Base-by-base conservation (phyloP, 2,888 invertebrate genomes). In the Papilio demoleus region DNA sequence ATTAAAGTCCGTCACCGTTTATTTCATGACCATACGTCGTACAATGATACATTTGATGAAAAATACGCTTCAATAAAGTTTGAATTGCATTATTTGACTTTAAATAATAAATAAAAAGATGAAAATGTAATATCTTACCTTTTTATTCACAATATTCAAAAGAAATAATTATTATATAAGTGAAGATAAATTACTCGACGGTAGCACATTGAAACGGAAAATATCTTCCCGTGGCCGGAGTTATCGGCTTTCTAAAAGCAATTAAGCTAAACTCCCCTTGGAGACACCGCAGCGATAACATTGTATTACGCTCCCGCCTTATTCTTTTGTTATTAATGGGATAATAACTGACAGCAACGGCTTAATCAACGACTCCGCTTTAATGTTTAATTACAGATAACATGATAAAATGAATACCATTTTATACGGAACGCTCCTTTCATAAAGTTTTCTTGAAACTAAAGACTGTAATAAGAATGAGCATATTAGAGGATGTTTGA, bases 231-330 rank as follows among this genome's bases (percentile, higher is more conserved):
- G 68, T 65, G 60, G 65, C 59, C 65, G 34, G 34, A 78, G 79
- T 79, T 82, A 84, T 82, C 77, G 80, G 82, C 79, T 81, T 81
- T 79, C 79, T 76, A 76, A 77, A 81, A 80, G 81, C 85, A 85
- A 88, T 88, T 87, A 86, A 86, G 87, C 85, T 87, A 86, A 85
- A 81, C 77, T 79, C 81, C 80, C 78, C 77, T 82, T 80, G 79
- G 79, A 70, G 71, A 65, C 71, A 76, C 72, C 72, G 72, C 73
- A 75, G 79, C 76, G 83, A 82, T 69, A 69, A 65, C 68, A 60
- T 53, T 60, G 68, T 53, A 53, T 53, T 34, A 65, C 68, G 60
- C 65, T 40, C 59, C 62, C 27, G 65, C 65, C 68, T 69, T 69
- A 69, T 69, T 69, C 68, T 69, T 69, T 69, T 65, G 80, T 82